Base-by-base conservation (phyloP, 1,140 invertebrate species). In the Drosophila melanica region DNA sequence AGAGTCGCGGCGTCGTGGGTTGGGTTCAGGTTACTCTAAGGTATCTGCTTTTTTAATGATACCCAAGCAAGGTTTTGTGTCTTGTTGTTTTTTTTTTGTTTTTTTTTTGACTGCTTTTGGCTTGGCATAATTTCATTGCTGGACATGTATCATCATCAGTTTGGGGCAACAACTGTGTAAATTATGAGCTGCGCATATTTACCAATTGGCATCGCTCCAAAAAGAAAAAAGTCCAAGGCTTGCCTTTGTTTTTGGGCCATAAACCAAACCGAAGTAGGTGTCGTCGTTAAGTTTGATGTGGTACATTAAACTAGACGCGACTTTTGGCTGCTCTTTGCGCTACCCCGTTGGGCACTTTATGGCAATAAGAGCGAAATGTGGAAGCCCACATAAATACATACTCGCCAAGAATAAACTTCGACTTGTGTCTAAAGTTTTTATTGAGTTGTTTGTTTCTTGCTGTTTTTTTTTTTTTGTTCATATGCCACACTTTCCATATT, bases 231-330 rank as follows among this genome's bases (percentile, higher is more conserved):
- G 9, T 53, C 45, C 59, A 33, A 55, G 65, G 50, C 50, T 66
- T 55, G 57, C 44, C 47, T 75, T 79, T 75, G 73, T 74, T 74
- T 65, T 58, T 51, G 68, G 27, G 53, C 51, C 71, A 76, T 86
- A 86, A 86, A 87, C 64, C 77, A 79, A 77, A 82, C 64, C 77
- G 79, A 79, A 87, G 84, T 87, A 87, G 82, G 82, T 87, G 82
- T 87, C 77, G 72, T 82, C 79, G 82, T 87, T 89, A 89, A 87
- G 72, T 87, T 87, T 87, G 84, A 87, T 87, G 84, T 89, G 82
- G 33, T 71, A 79, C 82, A 87, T 86, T 89, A 89, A 87, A 65
- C 79, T 81, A 75, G 72, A 62, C 47, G 54, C 48, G 58, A 62
- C 67, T 66, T 65, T 54, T 44, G 44, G 47, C 37, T 65, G 45